Evolutionary conservation across 2,113 vertebrate species (phyloP).

Genomic region (Hippocampus zosterae): DNA sequence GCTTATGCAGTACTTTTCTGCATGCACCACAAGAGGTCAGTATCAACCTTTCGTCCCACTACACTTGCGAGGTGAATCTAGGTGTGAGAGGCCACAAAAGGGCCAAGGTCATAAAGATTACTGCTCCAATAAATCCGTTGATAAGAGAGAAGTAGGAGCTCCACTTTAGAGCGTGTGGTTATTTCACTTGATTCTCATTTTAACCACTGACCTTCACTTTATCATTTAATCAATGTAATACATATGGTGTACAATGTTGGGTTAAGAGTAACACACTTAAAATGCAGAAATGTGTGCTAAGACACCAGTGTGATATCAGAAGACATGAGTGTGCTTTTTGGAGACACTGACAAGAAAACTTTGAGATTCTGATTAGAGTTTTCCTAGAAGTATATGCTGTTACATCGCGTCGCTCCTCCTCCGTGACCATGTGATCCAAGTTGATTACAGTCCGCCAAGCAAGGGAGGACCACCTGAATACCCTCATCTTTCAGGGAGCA

Average conservation of each 20-base stretch:
- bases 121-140: constrained; percentile 31
- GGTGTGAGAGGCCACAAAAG: constrained; percentile 27
- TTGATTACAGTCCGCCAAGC: constrained; percentile 30
- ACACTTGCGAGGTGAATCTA: constrained; percentile 24
- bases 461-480: constrained; percentile 16
- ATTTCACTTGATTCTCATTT: constrained; percentile 4
- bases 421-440: constrained; percentile 47
- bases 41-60: neutral
- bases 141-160: constrained; percentile 37
- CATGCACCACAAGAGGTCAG: constrained; percentile 11
- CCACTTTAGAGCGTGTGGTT: constrained; percentile 7
- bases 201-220: neutral
- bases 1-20: neutral
- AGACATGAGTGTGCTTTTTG: neutral
- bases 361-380: constrained; percentile 10
- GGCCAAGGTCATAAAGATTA: constrained; percentile 42
- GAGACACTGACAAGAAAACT: neutral
- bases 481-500: constrained; percentile 7
- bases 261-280: too few species aligned
- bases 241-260: too few species aligned
- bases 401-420: constrained; percentile 44
- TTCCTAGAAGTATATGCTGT: constrained; percentile 22
- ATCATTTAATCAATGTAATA: neutral
- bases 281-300: neutral
- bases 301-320: neutral